Conservation (phyloP, 2,888 invertebrate species). For the Drosophila seclusa region DNA sequence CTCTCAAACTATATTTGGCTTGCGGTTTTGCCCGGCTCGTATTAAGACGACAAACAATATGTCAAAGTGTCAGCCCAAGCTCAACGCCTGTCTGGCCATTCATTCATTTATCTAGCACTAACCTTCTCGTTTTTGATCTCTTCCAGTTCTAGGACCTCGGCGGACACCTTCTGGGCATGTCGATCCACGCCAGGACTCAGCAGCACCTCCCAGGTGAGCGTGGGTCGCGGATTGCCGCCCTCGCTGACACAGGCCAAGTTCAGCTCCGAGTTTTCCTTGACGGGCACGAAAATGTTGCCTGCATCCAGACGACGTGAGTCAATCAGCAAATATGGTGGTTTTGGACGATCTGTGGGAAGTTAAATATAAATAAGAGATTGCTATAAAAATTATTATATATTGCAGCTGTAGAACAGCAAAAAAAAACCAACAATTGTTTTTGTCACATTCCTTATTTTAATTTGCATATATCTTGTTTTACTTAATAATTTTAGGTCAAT, state of each 20-base stretch:
- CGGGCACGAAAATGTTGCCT: constrained; percentile 94
- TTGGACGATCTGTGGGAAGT: constrained; percentile 89
- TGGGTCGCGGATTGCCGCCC: constrained; percentile 90
- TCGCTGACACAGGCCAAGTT: constrained; percentile 94
- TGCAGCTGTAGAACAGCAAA: neutral
- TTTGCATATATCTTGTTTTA: too few species aligned
- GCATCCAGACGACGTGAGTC: constrained; percentile 94
- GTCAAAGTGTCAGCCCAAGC: constrained; percentile 48
- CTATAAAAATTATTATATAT: neutral
- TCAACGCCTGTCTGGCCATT: constrained; percentile 17
- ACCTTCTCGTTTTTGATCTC: constrained; percentile 85
- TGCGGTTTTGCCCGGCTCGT: constrained; percentile 39
- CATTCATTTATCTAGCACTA: constrained; percentile 24
- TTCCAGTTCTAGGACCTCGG: constrained; percentile 85
- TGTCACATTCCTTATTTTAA: too few species aligned
- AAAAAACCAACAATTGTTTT: neutral
- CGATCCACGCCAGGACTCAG: constrained; percentile 87
- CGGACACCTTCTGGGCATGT: constrained; percentile 86
- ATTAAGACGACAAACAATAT: constrained; percentile 49
- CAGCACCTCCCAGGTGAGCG: constrained; percentile 85
- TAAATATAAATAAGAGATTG: neutral
- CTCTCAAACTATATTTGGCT: constrained; percentile 26
- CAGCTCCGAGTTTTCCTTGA: constrained; percentile 93
- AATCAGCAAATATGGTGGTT: constrained; percentile 93
- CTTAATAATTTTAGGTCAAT: too few species aligned